phyloP scores from a whole-genome alignment of 1,140 invertebrate species.

The Triops longicaudatus region DNA sequence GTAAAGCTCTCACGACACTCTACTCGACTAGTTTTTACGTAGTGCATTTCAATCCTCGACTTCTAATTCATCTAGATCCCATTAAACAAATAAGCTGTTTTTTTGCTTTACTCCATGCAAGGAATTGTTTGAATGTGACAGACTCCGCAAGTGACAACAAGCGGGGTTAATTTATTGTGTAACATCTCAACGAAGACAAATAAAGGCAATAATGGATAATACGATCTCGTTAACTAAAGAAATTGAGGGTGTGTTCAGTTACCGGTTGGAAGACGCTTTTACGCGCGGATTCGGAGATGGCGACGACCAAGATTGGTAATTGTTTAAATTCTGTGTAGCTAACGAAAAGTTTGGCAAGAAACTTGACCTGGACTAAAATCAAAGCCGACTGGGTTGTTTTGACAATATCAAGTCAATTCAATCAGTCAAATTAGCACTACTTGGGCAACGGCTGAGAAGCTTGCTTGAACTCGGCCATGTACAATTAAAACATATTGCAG shows the following conservation, averaged over 20 bases:
- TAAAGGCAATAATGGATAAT: neutral
- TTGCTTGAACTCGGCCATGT: too few species aligned
- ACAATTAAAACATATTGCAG: too few species aligned
- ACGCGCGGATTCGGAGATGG: conserved; percentile 28
- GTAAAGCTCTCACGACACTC: neutral
- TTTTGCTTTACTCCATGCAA: too few species aligned
- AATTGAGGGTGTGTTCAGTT: conserved; percentile 29
- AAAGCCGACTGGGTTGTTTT: too few species aligned
- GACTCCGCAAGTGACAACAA: neutral
- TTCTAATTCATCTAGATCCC: conserved; percentile 6
- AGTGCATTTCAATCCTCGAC: neutral
- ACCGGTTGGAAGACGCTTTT: conserved; percentile 30
- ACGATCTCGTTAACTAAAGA: conserved; percentile 14
- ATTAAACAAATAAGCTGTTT: too few species aligned
- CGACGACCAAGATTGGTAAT: conserved; percentile 22
- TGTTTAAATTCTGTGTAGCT: neutral
- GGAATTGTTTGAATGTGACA: too few species aligned
- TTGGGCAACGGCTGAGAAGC: too few species aligned
- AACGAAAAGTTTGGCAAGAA: neutral
- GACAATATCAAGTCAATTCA: too few species aligned
- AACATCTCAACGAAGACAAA: too few species aligned
- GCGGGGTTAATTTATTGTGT: neutral
- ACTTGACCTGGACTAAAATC: neutral
- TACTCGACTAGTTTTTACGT: neutral
- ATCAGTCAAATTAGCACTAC: too few species aligned